Conservation (phyloP, 2,888 invertebrate species). For the Acrobasis repandana region DNA sequence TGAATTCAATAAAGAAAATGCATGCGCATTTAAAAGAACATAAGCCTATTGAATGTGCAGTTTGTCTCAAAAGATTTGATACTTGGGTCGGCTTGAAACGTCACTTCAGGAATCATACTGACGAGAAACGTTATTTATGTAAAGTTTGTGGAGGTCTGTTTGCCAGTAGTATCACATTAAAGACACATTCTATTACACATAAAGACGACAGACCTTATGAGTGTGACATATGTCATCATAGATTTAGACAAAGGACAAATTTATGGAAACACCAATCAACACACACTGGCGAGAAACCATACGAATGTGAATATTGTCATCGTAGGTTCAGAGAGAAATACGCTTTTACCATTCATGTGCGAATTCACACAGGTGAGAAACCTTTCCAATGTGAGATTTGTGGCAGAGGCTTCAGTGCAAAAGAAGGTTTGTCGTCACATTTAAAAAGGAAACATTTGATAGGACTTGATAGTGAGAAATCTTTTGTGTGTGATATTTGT, state of each 20-base stretch:
- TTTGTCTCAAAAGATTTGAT: conserved; percentile 8
- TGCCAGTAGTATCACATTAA: background rate
- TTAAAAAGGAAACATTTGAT: background rate
- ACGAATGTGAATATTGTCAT: conserved; percentile 10
- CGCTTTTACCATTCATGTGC: background rate
- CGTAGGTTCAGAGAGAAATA: conserved; percentile 4
- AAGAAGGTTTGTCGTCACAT: background rate
- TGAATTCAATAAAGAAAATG: background rate
- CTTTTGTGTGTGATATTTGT: background rate
- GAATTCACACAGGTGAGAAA: conserved; percentile 16
- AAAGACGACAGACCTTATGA: conserved; percentile 8
- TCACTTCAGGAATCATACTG: conserved; percentile 8
- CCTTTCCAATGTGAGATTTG: conserved; percentile 11
- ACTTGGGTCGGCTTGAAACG: background rate
- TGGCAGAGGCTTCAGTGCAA: conserved; percentile 4
- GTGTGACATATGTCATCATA: conserved; percentile 8
- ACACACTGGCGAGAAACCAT: conserved; percentile 13
- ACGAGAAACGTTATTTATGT: conserved; percentile 1
- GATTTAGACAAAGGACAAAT: conserved; percentile 1
- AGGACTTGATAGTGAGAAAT: background rate
- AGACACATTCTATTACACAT: background rate
- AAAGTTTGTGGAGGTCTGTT: background rate
- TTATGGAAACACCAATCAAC: conserved; percentile 3
- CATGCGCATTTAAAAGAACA: conserved; percentile 1
- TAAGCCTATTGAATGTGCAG: background rate